Evolutionary conservation across 2,113 vertebrate species (phyloP).

Genomic region (Felis catus): DNA sequence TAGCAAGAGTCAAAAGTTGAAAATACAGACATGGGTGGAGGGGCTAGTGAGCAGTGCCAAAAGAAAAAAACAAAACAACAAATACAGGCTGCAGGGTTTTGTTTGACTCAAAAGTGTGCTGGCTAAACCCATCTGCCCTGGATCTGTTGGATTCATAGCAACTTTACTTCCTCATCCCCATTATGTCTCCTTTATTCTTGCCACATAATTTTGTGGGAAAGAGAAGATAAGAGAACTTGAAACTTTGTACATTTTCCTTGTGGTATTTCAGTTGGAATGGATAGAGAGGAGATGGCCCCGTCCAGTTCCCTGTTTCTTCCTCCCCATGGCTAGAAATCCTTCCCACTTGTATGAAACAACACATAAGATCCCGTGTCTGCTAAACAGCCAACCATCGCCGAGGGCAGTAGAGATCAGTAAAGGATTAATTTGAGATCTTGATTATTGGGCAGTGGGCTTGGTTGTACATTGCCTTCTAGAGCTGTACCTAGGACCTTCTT

Average conservation of each 20-base stretch:
- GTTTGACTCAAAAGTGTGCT: constrained; percentile 41
- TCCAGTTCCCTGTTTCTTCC: background rate
- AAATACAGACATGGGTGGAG: background rate
- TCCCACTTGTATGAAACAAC: background rate
- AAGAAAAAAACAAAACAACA: background rate
- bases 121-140: background rate
- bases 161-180: background rate
- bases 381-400: background rate
- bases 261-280: background rate
- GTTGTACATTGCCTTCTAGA: background rate
- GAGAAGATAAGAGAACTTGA: background rate
- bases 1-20: background rate
- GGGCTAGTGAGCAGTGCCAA: background rate
- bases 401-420: background rate
- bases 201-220: background rate
- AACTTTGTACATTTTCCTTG: background rate
- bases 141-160: background rate
- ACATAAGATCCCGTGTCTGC: background rate
- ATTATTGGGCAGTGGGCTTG: background rate
- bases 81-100: background rate
- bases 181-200: background rate
- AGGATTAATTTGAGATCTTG: background rate
- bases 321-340: background rate
- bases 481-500: background rate
- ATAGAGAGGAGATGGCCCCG: background rate